Evolutionary conservation across 2,797 vertebrate species (phyloP), one percentile per base, ranked within the genome.

Genomic region (Pipistrellus pygmaeus): DNA sequence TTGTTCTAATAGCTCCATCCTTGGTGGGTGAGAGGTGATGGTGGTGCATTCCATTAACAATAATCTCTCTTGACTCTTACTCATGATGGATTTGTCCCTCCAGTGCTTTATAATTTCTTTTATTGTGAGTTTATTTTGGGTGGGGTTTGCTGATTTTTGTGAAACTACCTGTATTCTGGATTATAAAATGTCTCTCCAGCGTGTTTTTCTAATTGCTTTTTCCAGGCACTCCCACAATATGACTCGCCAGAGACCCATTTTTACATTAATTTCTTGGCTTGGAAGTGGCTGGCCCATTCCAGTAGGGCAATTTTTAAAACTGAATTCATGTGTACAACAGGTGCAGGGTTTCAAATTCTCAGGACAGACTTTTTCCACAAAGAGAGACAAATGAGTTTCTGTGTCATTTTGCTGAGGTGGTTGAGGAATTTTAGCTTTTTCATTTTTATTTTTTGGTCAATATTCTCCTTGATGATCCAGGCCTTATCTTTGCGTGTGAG

Each of bases 241-340:
- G 85, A 89, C 81, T 94, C 93, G 23, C 57, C 41, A 51, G 88
- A 93, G 91, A 93, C 91, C 66, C 81, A 41, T 84, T 96, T 97
- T 96, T 92, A 91, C 72, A 89, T 86, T 91, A 77, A 95, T 95
- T 95, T 95, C 66, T 96, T 95, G 60, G 76, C 85, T 91, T 93
- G 14, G 62, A 94, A 46, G 25, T 91, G 87, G 92, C 84, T 92
- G 38, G 83, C 17, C 75, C 73, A 89, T 92, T 96, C 46, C 14
- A 86, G 12, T 30, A 75, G 72, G 80, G 66, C 88, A 73, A 88
- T 92, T 95, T 94, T 48, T 68, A 90, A 97, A 95, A 89, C 2
- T 69, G 91, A 92, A 72, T 94, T 83, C 66, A 13, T 91, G 20
- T 90, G 76, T 91, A 88, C 44, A 85, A 12, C 15, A 82, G 17